Evolutionary conservation across 2,888 invertebrate genomes (phyloP).

Genomic region (Nebria brevicollis): DNA sequence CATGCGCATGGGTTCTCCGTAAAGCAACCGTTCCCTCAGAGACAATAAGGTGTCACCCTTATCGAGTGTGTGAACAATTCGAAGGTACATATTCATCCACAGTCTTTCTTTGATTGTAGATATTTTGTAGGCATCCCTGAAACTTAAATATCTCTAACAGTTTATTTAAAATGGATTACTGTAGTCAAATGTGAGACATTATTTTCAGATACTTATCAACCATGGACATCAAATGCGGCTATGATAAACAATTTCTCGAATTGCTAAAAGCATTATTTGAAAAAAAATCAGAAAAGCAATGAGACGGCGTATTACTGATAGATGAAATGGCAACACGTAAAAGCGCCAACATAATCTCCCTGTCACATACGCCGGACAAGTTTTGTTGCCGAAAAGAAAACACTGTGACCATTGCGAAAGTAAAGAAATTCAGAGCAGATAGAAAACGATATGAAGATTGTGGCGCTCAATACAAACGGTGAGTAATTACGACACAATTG

Average conservation of each 20-base stretch:
- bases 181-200: too few species aligned
- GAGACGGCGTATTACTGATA: constrained; percentile 48
- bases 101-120: too few species aligned
- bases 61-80: not conserved
- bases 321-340: constrained; percentile 47
- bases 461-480: too few species aligned
- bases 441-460: too few species aligned
- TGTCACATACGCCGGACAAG: too few species aligned
- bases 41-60: not conserved
- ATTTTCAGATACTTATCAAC: constrained; percentile 43
- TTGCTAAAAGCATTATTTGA: constrained; percentile 46
- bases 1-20: not conserved
- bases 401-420: too few species aligned
- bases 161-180: not conserved
- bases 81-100: not conserved
- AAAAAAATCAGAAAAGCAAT: constrained; percentile 47
- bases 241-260: constrained; percentile 50
- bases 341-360: not conserved
- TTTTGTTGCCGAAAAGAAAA: too few species aligned
- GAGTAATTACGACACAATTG: too few species aligned
- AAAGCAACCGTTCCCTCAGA: not conserved
- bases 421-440: too few species aligned
- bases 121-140: too few species aligned
- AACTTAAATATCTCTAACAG: too few species aligned
- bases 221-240: too few species aligned